phyloP scores from a whole-genome alignment of 53 echinoderm and acorn worm genomes.

The Antedon mediterranea region DNA sequence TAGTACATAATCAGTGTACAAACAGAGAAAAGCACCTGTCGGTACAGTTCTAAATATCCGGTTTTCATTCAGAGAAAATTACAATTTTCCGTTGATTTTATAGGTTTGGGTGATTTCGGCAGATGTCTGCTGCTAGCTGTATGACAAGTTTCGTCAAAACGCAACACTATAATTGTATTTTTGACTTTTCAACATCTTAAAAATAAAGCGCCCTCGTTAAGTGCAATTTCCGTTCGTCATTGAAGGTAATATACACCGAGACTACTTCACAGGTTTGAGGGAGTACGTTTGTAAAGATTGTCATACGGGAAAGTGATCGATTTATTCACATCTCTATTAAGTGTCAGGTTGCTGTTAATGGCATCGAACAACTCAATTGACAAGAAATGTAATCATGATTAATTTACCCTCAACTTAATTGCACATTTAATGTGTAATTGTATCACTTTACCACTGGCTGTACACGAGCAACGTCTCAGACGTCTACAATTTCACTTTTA shows the following conservation, averaged over 20 bases:
- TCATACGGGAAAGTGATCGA: background rate
- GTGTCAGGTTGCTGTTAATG: conserved; percentile 1
- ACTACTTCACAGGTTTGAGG: background rate
- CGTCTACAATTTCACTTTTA: background rate
- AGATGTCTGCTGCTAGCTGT: background rate
- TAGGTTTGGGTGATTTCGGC: background rate
- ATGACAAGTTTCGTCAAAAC: background rate
- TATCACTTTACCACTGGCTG: background rate
- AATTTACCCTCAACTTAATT: background rate
- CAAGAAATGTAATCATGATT: background rate
- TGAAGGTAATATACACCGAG: background rate
- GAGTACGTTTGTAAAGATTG: background rate
- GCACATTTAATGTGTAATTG: background rate
- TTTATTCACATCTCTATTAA: background rate
- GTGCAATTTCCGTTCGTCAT: background rate
- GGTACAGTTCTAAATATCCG: background rate
- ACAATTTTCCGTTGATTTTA: background rate
- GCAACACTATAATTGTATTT: background rate
- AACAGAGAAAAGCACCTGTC: background rate
- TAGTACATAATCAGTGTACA: background rate
- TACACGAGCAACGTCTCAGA: background rate
- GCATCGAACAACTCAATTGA: background rate
- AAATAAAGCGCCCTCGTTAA: background rate
- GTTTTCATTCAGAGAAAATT: background rate
- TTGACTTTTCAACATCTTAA: background rate